These are phyloP conservation scores for Blastomussa wellsi DNA, from an alignment of 92 coral and sea anemone genomes.

Conservation along the genomic window DNA sequence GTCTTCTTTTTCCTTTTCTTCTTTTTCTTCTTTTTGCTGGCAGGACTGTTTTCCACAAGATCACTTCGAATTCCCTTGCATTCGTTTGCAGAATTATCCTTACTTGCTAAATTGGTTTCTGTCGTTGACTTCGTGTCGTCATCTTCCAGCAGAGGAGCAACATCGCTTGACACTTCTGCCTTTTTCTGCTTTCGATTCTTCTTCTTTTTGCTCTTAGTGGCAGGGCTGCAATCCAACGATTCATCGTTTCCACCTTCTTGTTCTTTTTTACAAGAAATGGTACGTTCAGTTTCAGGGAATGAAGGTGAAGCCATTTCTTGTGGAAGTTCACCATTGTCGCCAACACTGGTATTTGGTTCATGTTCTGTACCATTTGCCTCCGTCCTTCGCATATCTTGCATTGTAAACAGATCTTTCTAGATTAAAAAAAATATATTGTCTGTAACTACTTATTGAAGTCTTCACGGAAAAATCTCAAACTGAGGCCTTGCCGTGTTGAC, in stretches of 20 bases:
- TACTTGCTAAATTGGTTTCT: neutral
- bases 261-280: neutral
- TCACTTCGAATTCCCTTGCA: neutral
- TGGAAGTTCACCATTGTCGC: neutral
- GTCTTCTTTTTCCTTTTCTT: slow-evolving; percentile 4
- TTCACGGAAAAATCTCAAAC: no score
- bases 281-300: neutral
- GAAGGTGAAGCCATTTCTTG: neutral
- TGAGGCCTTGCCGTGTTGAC: no score
- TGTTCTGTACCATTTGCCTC: neutral
- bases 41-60: neutral
- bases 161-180: neutral
- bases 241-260: neutral
- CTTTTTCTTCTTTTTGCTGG: slow-evolving; percentile 12
- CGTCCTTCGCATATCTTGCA: neutral
- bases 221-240: neutral
- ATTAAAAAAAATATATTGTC: neutral
- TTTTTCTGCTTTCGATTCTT: neutral
- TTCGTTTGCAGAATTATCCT: neutral
- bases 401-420: neutral
- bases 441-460: no score
- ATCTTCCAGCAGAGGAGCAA: neutral
- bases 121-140: neutral
- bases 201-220: neutral
- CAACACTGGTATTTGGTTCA: neutral